phyloP scores from a whole-genome alignment of 2,113 vertebrate genomes.

The Barbus barbus region DNA sequence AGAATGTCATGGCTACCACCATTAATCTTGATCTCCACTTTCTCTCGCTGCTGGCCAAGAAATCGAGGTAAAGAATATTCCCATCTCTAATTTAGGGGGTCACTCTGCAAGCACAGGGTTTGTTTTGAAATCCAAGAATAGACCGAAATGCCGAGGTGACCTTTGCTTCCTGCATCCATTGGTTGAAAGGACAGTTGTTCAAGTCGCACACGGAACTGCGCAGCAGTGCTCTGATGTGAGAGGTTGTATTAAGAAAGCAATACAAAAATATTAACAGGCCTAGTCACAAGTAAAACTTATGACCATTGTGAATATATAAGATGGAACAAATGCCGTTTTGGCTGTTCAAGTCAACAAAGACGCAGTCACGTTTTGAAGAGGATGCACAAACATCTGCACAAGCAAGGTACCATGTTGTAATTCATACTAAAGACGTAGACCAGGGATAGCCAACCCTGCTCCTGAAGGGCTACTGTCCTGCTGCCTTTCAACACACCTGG shows the following conservation, averaged over 20 bases:
- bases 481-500: background rate
- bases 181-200: conserved; percentile 64
- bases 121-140: conserved; percentile 73
- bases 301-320: background rate
- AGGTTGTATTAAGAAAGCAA: conserved; percentile 10
- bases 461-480: background rate
- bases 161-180: conserved; percentile 61
- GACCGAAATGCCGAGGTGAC: conserved; percentile 61
- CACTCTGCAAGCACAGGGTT: conserved; percentile 49
- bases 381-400: too few species aligned
- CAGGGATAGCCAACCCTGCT: background rate
- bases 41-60: conserved; percentile 33
- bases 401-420: background rate
- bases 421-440: background rate
- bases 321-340: background rate
- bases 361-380: background rate
- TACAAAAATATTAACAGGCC: background rate
- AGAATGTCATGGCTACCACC: conserved; percentile 10
- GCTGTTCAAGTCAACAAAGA: background rate
- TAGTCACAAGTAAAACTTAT: background rate
- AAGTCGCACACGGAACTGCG: conserved; percentile 7
- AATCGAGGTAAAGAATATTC: conserved; percentile 40
- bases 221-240: conserved; percentile 5
- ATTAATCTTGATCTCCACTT: conserved; percentile 38
- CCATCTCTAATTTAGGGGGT: conserved; percentile 51